Evolutionary conservation across 2,888 invertebrate genomes (phyloP).

Genomic region (Cactoblastis cactorum): DNA sequence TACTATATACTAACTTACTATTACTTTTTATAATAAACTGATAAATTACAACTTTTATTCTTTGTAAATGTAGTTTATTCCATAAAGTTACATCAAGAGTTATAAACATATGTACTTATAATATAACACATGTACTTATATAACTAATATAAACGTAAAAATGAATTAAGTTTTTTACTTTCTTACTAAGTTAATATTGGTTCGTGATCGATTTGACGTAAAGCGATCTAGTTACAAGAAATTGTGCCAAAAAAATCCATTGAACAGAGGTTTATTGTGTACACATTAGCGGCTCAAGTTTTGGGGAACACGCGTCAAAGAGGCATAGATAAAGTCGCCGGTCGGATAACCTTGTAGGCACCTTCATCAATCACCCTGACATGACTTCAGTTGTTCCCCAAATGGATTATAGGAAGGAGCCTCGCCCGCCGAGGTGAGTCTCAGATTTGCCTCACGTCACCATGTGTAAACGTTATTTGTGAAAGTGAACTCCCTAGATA

Average conservation of each 20-base stretch:
- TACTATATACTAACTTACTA: no score
- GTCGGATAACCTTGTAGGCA: slow-evolving; percentile 52
- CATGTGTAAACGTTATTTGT: slow-evolving; percentile 68
- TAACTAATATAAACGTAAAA: no score
- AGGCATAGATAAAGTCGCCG: slow-evolving; percentile 64
- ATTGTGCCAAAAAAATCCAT: not conserved
- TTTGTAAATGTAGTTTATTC: no score
- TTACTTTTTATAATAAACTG: no score
- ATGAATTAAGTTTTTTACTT: no score
- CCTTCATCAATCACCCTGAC: slow-evolving; percentile 75
- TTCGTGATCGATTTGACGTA: not conserved
- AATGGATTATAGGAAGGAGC: slow-evolving; percentile 75
- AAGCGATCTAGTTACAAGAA: not conserved
- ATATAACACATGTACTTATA: no score
- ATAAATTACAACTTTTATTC: no score
- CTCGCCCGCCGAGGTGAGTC: slow-evolving; percentile 55
- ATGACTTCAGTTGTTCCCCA: slow-evolving; percentile 73
- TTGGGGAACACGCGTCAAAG: slow-evolving; percentile 51
- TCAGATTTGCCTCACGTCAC: slow-evolving; percentile 66
- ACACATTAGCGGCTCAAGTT: slow-evolving; percentile 48
- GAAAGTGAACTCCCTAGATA: slow-evolving; percentile 42
- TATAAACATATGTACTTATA: not conserved
- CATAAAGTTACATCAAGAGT: no score
- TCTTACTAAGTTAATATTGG: no score
- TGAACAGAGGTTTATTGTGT: slow-evolving; percentile 31